phyloP scores from a whole-genome alignment of 2,888 invertebrate genomes.

The Zhuqinia jingwanae region DNA sequence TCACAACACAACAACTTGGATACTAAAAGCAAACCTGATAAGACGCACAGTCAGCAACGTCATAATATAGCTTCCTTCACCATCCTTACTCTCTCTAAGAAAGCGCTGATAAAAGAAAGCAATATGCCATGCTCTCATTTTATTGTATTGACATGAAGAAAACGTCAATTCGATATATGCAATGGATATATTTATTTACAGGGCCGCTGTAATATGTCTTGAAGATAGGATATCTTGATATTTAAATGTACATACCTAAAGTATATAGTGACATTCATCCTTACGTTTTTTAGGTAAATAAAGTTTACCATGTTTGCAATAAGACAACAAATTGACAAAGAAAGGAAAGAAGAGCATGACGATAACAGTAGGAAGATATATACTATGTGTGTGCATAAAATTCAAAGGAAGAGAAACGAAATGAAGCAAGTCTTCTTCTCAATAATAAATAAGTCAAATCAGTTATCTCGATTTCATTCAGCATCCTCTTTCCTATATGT shows the following conservation, averaged over 20 bases:
- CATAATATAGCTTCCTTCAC: too few relatives aligned
- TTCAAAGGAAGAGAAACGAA: constrained; percentile 8
- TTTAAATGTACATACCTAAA: neutral
- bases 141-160: neutral
- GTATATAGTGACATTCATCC: neutral
- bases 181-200: too few relatives aligned
- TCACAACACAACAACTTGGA: too few relatives aligned
- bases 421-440: neutral
- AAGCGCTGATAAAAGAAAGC: neutral
- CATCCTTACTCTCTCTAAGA: too few relatives aligned
- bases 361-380: neutral
- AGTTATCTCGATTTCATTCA: neutral
- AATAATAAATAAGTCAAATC: constrained; percentile 42
- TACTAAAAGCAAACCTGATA: neutral
- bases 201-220: too few relatives aligned
- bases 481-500: too few relatives aligned
- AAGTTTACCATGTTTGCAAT: neutral
- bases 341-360: too few relatives aligned
- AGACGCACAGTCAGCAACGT: too few relatives aligned
- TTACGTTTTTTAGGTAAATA: too few relatives aligned
- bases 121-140: neutral
- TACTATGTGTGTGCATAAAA: neutral
- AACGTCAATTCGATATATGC: too few relatives aligned
- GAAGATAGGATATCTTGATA: neutral
- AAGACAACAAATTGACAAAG: neutral